phyloP scores from a whole-genome alignment of 2,113 vertebrate species.

The Prunella fulvescens region DNA sequence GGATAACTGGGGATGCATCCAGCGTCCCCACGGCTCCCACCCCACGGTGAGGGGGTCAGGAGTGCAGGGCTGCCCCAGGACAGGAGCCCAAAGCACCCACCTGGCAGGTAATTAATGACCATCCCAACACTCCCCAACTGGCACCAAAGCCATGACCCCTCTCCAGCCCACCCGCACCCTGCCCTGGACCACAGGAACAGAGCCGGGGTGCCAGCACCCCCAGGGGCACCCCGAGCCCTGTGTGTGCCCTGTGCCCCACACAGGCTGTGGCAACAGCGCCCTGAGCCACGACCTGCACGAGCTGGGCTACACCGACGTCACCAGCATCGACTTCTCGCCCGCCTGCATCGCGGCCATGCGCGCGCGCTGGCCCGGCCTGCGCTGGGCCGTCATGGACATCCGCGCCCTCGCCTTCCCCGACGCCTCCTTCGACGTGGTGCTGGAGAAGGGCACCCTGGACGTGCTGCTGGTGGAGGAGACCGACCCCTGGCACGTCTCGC shows the following conservation, averaged over 20 bases:
- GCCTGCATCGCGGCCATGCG: constrained; percentile 85
- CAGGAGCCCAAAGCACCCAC: not conserved
- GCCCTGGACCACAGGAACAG: rapidly evolving
- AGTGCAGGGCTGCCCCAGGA: not conserved
- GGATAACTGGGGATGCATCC: not conserved
- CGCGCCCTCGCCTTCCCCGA: constrained; percentile 77
- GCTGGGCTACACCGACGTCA: constrained; percentile 80
- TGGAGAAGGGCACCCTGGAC: constrained; percentile 91
- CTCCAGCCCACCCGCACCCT: rapidly evolving
- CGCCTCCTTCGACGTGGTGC: constrained; percentile 80
- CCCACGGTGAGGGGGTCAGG: rapidly evolving
- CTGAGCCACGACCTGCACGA: constrained; percentile 82
- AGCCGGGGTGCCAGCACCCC: not conserved
- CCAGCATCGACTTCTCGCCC: constrained; percentile 89
- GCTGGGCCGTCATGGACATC: constrained; percentile 88
- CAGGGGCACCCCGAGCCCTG: rapidly evolving
- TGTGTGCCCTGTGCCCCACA: not conserved
- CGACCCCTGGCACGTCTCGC: constrained; percentile 82
- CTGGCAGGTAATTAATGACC: not conserved
- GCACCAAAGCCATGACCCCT: not conserved
- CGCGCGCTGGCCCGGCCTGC: constrained; percentile 70
- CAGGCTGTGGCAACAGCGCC: constrained; percentile 93
- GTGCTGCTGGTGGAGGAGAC: constrained; percentile 85
- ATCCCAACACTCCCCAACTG: not conserved
- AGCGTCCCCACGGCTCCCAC: not conserved